These are phyloP conservation scores for Pterocles gutturalis DNA, from an alignment of 2,113 vertebrate genomes.

Conservation along the genomic window DNA sequence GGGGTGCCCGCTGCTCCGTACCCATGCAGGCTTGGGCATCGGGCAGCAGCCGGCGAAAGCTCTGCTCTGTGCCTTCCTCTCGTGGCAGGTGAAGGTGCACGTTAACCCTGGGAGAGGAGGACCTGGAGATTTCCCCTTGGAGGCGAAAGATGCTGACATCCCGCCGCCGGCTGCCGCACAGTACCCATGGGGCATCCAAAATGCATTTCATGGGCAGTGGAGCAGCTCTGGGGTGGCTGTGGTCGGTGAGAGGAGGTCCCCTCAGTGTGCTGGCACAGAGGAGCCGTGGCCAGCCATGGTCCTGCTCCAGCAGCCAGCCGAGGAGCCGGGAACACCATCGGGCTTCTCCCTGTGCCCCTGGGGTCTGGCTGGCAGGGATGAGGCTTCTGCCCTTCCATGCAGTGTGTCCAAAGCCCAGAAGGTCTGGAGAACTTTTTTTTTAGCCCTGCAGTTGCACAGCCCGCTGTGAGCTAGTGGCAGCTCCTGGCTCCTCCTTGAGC, in stretches of 20 bases:
- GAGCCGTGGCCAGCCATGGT: fast-evolving
- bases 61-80: background rate
- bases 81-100: background rate
- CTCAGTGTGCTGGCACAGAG: fast-evolving
- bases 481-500: background rate
- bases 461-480: background rate
- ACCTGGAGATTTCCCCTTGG: background rate
- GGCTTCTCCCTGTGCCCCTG: background rate
- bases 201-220: background rate
- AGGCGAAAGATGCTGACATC: background rate
- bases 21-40: background rate
- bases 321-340: fast-evolving
- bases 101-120: background rate
- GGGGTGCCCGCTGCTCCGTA: background rate
- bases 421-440: background rate
- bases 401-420: background rate
- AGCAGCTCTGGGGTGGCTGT: background rate
- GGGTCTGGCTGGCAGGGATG: background rate
- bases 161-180: fast-evolving
- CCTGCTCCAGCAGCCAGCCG: background rate
- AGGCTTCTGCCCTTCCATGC: background rate
- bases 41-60: background rate
- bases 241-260: background rate
- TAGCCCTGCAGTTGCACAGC: background rate
- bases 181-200: background rate